A percentile compares a stretch with the other conserved stretches of the same genome.
phyloP scores from a whole-genome alignment of 2,113 vertebrate species.

The Paratilapia polleni region DNA sequence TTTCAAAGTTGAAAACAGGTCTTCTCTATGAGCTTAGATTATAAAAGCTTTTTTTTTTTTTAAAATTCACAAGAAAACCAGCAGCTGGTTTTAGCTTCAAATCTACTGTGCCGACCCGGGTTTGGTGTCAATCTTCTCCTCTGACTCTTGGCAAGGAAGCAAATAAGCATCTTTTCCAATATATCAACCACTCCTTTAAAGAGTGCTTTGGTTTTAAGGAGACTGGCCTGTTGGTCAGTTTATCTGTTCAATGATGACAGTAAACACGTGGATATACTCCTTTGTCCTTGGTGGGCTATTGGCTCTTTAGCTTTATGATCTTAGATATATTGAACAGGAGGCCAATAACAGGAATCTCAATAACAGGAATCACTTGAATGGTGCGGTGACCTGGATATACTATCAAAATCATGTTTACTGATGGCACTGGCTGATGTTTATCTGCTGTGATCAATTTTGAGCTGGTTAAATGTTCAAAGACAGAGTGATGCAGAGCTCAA shows the following conservation, averaged over 20 bases:
- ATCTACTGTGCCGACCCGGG: background rate
- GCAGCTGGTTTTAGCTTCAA: background rate
- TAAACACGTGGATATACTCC: background rate
- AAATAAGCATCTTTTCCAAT: background rate
- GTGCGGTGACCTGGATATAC: background rate
- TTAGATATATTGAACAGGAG: background rate
- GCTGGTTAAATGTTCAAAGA: background rate
- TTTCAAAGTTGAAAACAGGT: background rate
- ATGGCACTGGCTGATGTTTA: background rate
- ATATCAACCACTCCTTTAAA: too few species aligned
- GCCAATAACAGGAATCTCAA: background rate
- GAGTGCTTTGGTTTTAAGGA: background rate
- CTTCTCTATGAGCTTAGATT: background rate
- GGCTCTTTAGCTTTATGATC: background rate
- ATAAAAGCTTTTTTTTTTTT: background rate
- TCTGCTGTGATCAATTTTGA: background rate
- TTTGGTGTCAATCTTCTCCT: background rate
- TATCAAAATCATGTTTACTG: background rate
- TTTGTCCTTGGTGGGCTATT: background rate
- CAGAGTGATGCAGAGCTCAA: background rate
- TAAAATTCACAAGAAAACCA: background rate
- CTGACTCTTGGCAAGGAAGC: background rate
- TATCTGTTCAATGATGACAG: background rate
- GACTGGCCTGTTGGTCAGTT: background rate
- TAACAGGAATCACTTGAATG: background rate